Percentiles rank a stretch among this genome's conserved stretches.
phyloP scores from a whole-genome alignment of 2,113 vertebrate genomes.

The Oreochromis niloticus region DNA sequence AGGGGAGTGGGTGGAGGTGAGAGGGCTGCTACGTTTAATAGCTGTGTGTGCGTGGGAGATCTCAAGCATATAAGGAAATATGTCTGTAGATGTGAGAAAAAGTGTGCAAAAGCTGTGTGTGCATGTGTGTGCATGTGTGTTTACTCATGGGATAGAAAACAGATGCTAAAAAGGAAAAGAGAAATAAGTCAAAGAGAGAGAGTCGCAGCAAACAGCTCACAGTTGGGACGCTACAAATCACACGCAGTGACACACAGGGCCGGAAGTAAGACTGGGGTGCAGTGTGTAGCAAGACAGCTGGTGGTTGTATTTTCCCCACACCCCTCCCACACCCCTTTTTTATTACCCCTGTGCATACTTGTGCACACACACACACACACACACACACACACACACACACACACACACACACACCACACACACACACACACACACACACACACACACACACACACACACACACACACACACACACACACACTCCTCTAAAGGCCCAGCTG shows the following conservation, averaged over 20 bases:
- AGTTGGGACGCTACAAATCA: conserved; percentile 60
- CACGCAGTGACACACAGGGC: conserved; percentile 26
- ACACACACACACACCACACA: too few relatives aligned
- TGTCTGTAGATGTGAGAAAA: neutral
- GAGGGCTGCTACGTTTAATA: neutral
- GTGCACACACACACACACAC: neutral
- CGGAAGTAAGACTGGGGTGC: conserved; percentile 29
- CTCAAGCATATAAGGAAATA: neutral
- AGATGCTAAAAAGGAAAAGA: neutral
- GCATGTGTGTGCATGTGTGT: neutral
- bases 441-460: neutral
- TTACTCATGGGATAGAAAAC: neutral
- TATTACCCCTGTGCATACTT: conserved; percentile 19
- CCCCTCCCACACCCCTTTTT: conserved; percentile 47
- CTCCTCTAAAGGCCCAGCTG: conserved; percentile 58
- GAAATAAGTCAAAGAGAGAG: neutral
- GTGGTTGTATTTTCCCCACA: conserved; percentile 42
- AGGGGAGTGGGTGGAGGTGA: conserved; percentile 37
- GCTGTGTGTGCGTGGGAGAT: neutral
- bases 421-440: neutral
- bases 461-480: neutral
- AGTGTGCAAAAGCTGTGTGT: neutral
- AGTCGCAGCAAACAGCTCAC: neutral
- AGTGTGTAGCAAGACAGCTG: conserved; percentile 66
- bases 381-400: neutral